Conservation (phyloP, 2,113 vertebrate genomes). For the Corythornis vintsioides region DNA sequence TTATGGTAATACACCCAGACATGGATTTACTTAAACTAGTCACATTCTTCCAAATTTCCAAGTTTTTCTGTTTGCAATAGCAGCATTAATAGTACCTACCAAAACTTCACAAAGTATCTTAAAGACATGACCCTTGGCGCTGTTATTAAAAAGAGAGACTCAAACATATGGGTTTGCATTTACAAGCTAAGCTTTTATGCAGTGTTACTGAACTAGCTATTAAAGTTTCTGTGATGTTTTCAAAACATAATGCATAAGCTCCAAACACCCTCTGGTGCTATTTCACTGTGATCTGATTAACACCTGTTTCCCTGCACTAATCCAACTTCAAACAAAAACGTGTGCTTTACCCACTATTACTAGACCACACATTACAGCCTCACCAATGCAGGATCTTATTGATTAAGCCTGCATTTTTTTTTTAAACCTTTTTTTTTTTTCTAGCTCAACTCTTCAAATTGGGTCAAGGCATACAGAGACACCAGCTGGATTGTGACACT, state of each 20-base stretch:
- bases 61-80: not conserved
- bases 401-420: slow-evolving; percentile 4
- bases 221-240: slow-evolving; percentile 48
- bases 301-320: slow-evolving; percentile 54
- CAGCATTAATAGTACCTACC: not conserved
- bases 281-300: slow-evolving; percentile 66
- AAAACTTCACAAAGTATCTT: not conserved
- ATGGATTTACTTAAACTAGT: not conserved
- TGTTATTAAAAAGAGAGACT: not conserved
- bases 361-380: slow-evolving; percentile 19
- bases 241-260: slow-evolving; percentile 19
- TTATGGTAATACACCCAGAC: not conserved
- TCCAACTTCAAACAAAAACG: slow-evolving; percentile 50
- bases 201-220: slow-evolving; percentile 12
- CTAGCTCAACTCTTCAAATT: slow-evolving; percentile 26
- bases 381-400: not conserved
- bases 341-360: slow-evolving; percentile 18
- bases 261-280: not conserved
- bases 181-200: slow-evolving; percentile 1
- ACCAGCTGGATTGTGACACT: not conserved
- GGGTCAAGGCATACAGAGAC: not conserved
- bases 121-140: not conserved
- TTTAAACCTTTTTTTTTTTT: not conserved
- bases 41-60: not conserved
- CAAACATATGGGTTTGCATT: not conserved